Conservation (phyloP, 2,797 vertebrate species). For the Carcharodon carcharias region DNA sequence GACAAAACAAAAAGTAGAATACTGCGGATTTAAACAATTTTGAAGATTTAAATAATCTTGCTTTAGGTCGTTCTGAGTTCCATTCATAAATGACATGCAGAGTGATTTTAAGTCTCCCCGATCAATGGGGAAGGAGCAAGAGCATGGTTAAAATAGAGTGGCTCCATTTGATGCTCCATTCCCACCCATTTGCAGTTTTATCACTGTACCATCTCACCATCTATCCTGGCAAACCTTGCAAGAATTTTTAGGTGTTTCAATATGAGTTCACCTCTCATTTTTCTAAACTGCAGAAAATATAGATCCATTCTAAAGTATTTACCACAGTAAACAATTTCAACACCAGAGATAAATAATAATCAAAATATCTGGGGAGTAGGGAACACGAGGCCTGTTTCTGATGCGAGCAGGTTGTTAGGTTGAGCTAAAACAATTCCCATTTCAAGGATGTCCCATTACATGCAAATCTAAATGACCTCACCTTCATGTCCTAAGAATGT, state of each 20-base stretch:
- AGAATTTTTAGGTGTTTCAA: background rate
- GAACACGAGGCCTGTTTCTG: background rate
- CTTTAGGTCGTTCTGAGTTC: background rate
- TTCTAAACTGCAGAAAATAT: background rate
- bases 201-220: background rate
- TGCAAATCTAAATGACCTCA: conserved; percentile 49
- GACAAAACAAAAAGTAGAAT: background rate
- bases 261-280: background rate
- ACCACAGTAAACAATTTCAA: background rate
- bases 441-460: conserved; percentile 43
- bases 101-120: background rate
- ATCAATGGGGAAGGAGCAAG: background rate
- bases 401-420: conserved; percentile 53
- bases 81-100: background rate
- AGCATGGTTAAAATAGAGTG: background rate
- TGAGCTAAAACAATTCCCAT: conserved; percentile 47
- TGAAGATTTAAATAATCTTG: background rate
- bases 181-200: background rate
- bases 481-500: conserved; percentile 47
- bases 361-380: background rate
- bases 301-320: background rate
- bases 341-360: background rate
- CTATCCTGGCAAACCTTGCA: background rate
- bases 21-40: background rate
- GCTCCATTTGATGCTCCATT: too few relatives aligned